Conservation (phyloP, 2,888 invertebrate species). For the Brachycybe producta region DNA sequence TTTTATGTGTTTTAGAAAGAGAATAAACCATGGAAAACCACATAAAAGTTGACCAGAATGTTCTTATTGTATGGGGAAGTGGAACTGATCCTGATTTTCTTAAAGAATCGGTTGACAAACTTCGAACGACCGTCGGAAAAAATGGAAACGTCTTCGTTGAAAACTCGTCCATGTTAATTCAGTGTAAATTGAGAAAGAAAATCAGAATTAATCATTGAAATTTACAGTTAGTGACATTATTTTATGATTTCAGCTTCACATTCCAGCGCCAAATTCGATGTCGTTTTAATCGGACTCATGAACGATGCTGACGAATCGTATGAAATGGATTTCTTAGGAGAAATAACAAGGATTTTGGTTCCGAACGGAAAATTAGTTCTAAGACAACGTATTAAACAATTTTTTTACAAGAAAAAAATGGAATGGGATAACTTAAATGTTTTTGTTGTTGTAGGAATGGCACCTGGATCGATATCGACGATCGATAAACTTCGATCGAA, state of each 20-base stretch:
- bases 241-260: constrained; percentile 3
- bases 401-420: too few species aligned
- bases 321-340: constrained; percentile 41
- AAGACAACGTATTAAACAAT: constrained; percentile 21
- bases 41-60: constrained; percentile 24
- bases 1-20: too few species aligned
- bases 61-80: constrained; percentile 46
- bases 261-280: constrained; percentile 4
- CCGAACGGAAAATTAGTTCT: constrained; percentile 22
- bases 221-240: too few species aligned
- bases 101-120: constrained; percentile 40
- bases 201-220: not conserved
- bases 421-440: too few species aligned
- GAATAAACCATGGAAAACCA: constrained; percentile 2
- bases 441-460: too few species aligned
- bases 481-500: constrained; percentile 34
- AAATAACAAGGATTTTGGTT: constrained; percentile 35
- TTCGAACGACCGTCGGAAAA: constrained; percentile 37
- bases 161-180: constrained; percentile 46
- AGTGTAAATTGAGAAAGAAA: constrained; percentile 39
- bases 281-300: constrained; percentile 3
- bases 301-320: constrained; percentile 29
- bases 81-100: constrained; percentile 38
- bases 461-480: too few species aligned
- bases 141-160: constrained; percentile 41